phyloP scores from a whole-genome alignment of 2,797 vertebrate species.

The Silurus lanzhouensis region DNA sequence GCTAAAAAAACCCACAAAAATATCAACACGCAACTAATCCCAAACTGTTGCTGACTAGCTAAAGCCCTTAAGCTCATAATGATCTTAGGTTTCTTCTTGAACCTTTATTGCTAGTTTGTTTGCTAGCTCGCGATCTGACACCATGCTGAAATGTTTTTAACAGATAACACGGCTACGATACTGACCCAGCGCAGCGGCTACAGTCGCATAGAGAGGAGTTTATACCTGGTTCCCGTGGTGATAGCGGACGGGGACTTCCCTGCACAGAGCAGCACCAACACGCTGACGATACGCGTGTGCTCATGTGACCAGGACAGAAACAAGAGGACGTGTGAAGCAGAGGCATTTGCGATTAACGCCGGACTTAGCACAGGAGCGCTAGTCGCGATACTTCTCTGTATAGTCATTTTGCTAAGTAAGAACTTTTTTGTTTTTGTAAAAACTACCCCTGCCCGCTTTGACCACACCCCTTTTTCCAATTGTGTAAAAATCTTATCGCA shows the following conservation, averaged over 20 bases:
- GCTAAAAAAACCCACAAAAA: too few relatives aligned
- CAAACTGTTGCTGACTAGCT: too few relatives aligned
- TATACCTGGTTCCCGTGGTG: constrained; percentile 89
- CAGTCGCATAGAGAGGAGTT: constrained; percentile 84
- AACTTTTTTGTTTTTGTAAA: not conserved
- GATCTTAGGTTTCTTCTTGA: too few relatives aligned
- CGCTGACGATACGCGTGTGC: constrained; percentile 89
- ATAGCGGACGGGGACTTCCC: constrained; percentile 89
- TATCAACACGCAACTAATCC: too few relatives aligned
- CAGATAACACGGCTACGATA: constrained; percentile 95
- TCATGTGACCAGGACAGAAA: constrained; percentile 91
- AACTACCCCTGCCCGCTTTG: not conserved
- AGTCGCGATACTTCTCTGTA: constrained; percentile 92
- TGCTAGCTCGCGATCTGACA: not conserved
- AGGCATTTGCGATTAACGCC: constrained; percentile 86
- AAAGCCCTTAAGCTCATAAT: too few relatives aligned
- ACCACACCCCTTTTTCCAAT: not conserved
- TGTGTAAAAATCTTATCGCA: not conserved
- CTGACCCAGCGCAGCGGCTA: constrained; percentile 86
- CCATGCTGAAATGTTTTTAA: constrained; percentile 27
- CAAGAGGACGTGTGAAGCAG: constrained; percentile 90
- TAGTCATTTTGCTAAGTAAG: constrained; percentile 94
- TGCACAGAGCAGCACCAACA: constrained; percentile 90
- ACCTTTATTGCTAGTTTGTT: not conserved
- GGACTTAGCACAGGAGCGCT: constrained; percentile 94